Evolutionary conservation across 2,888 invertebrate genomes (phyloP), one percentile per base, ranked within the genome.

Genomic region (Agrotis exclamationis): DNA sequence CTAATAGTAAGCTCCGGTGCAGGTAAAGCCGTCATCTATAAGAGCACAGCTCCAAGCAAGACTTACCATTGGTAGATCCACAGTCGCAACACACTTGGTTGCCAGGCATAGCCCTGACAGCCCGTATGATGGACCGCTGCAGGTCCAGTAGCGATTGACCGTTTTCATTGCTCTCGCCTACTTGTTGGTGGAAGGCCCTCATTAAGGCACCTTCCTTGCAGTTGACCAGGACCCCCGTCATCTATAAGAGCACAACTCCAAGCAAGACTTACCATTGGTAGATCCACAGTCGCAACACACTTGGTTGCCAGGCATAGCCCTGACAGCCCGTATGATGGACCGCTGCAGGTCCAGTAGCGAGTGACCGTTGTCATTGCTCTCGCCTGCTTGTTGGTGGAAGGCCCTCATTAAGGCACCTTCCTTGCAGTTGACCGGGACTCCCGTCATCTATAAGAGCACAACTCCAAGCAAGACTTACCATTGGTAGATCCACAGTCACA

Each of bases 41-140:
- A 9, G 39, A 39, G 39, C 9, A 39, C 9, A 39, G 9, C 39
- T 39, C 39, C 0, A 16, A 5, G 20, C 45, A 16, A 44, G 28
- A 22, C 91, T 91, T 92, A 98, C 98, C 98, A 94, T 99, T 99
- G 89, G 98, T 98, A 45, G 99, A 99, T 76, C 98, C 98, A 93
- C 99, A 99, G 94, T 99, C 99, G 88, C 99, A 99, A 95, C 99
- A 99, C 82, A 98, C 97, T 94, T 98, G 98, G 95, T 99, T 99
- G 82, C 99, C 99, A 3, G 99, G 99, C 96, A 99, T 97, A 90
- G 98, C 97, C 92, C 98, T 97, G 79, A 99, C 98, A 87, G 98
- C 96, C 50, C 96, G 94, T 89, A 98, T 99, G 85, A 99, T 98
- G 80, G 98, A 98, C 96, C 99, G 97, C 94, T 98, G 98, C 63